phyloP scores from a whole-genome alignment of 2,888 invertebrate species.

The Steinernema hermaphroditum region DNA sequence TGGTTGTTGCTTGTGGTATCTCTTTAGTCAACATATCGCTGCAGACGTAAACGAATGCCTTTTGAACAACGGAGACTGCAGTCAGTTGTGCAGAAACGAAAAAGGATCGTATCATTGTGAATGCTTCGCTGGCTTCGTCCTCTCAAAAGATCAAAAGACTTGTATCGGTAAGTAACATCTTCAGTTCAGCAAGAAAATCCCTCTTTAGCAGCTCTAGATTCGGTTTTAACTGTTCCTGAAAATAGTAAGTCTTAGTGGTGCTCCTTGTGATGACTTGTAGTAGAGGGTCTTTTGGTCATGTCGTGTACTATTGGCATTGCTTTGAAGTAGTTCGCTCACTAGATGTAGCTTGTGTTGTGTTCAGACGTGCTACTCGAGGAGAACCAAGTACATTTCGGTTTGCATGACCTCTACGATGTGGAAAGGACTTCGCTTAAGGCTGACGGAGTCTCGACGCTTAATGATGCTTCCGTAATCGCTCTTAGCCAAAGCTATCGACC shows the following conservation, averaged over 20 bases:
- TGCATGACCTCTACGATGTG: conserved; percentile 1
- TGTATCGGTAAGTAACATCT: conserved; percentile 58
- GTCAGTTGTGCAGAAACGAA: conserved; percentile 77
- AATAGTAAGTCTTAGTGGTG: background rate
- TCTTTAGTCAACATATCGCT: too few species aligned
- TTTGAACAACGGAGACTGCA: conserved; percentile 59
- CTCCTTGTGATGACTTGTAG: too few species aligned
- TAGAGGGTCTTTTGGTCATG: too few species aligned
- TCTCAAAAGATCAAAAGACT: conserved; percentile 63
- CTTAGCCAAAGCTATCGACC: conserved; percentile 25
- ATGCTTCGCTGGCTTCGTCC: conserved; percentile 65
- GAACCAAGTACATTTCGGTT: conserved; percentile 14
- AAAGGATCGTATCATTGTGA: conserved; percentile 80
- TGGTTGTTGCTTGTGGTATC: too few species aligned
- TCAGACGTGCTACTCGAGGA: conserved; percentile 24
- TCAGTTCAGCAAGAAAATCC: conserved; percentile 14
- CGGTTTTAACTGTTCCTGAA: background rate
- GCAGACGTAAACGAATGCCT: conserved; percentile 75
- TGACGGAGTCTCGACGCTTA: conserved; percentile 32
- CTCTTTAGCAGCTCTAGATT: conserved; percentile 5
- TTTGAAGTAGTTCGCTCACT: background rate
- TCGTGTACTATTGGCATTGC: background rate
- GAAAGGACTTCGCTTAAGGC: conserved; percentile 13
- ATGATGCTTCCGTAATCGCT: conserved; percentile 25
- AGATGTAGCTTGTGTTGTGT: conserved; percentile 21